Evolutionary conservation across 2,113 vertebrate species (phyloP), one percentile per base, ranked within the genome.

Genomic region (Pseudois nayaur): DNA sequence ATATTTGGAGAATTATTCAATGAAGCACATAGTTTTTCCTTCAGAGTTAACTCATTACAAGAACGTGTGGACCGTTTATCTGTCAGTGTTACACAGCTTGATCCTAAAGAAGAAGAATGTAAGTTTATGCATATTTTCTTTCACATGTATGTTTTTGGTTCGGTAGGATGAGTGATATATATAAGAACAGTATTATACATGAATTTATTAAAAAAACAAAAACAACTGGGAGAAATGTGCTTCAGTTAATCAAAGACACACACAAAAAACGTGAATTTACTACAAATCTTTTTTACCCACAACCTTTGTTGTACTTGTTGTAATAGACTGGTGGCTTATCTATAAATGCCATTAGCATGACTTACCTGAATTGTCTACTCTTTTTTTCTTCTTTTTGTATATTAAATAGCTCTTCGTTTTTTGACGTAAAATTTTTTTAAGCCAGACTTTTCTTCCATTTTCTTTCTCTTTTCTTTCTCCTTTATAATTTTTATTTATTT

Each of bases 1-100:
- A 99, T 99, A 98, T 99, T 99, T 98, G 99, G 99, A 97, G 99
- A 99, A 98, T 99, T 99, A 88, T 99, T 99, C 98, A 99, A 99
- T 85, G 99, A 99, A 99, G 99, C 99, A 62, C 99, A 99, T 98
- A 99, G 99, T 98, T 99, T 99, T 99, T 99, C 99, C 84, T 99
- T 99, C 98, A 99, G 99, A 99, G 99, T 99, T 97, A 99, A 99
- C 98, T 99, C 99, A n/a, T 98, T 99, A 83, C 99, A 99, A 98
- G 99, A 99, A 98, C 99, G 99, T 2, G 99, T 99, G 98, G 99
- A 99, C 98, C 99, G 99, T 52, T 99, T 99, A 95, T 99, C 99
- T 98, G 99, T 99, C 98, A 99, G 99, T 74, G 99, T 99, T 98
- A 99, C 99, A 50, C 99, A 99, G 94, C 99, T 99, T 12, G 99